Evolutionary conservation across 2,888 invertebrate genomes (phyloP).

Genomic region (Entomobrya multifasciata): DNA sequence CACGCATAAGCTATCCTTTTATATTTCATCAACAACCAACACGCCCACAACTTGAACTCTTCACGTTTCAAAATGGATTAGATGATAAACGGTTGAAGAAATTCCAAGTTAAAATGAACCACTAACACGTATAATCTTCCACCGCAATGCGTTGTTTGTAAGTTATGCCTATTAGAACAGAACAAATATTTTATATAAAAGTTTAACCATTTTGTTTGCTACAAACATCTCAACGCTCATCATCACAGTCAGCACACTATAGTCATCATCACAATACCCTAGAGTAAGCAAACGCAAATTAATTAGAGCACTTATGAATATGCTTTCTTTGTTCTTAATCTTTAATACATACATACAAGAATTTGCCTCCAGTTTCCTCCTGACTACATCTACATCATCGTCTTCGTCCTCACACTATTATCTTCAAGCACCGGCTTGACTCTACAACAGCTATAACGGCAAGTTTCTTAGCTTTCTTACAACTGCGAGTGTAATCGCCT

Average conservation of each 20-base stretch:
- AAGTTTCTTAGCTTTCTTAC: slow-evolving; percentile 8
- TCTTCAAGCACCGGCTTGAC: neutral
- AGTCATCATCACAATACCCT: neutral
- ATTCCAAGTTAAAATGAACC: neutral
- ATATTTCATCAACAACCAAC: neutral
- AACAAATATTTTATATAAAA: slow-evolving; percentile 1
- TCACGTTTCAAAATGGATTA: slow-evolving; percentile 1
- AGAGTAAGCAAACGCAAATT: slow-evolving; percentile 28
- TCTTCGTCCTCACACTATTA: neutral
- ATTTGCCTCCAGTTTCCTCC: too few species aligned
- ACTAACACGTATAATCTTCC: too few species aligned
- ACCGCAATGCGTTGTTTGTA: neutral
- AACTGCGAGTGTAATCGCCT: neutral
- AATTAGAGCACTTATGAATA: slow-evolving; percentile 15
- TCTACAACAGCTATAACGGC: too few species aligned
- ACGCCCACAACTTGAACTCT: neutral
- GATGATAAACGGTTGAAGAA: neutral
- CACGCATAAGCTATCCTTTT: neutral
- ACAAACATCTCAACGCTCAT: too few species aligned
- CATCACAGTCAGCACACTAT: too few species aligned
- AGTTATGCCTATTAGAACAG: neutral
- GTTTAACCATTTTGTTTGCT: neutral
- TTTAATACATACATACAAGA: neutral
- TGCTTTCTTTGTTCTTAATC: slow-evolving; percentile 9
- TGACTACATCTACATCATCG: too few species aligned